Evolutionary conservation across 2,797 vertebrate genomes (phyloP).

Genomic region (Gallirallus australis): DNA sequence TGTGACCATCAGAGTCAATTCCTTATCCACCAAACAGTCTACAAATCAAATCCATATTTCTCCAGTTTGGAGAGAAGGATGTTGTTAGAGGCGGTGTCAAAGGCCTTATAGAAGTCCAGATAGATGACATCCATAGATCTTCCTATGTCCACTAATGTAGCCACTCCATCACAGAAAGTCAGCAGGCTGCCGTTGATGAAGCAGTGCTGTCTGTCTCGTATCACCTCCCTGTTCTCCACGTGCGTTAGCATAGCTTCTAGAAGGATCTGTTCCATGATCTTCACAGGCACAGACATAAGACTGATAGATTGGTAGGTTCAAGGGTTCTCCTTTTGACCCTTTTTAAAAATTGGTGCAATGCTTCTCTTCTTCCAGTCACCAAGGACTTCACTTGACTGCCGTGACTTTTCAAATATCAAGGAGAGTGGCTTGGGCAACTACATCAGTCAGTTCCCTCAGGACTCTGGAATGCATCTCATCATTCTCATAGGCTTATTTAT

Average conservation of each 20-base stretch:
- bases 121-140: not conserved
- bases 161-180: not conserved
- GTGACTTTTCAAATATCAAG: not conserved
- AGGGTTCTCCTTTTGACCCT: not conserved
- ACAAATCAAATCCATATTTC: not conserved
- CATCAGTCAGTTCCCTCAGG: not conserved
- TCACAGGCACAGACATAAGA: not conserved
- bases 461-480: not conserved
- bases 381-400: not conserved
- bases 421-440: not conserved
- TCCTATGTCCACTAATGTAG: not conserved
- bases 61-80: not conserved
- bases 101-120: not conserved
- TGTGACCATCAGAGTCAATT: not conserved
- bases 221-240: not conserved
- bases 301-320: not conserved
- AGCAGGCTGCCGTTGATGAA: not conserved
- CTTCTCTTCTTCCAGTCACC: not conserved
- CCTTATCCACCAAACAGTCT: not conserved
- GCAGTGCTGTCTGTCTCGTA: not conserved
- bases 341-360: not conserved
- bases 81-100: fast-evolving
- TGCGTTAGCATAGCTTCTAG: not conserved
- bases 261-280: not conserved
- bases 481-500: fast-evolving